Evolutionary conservation across 2,797 vertebrate genomes (phyloP).

Genomic region (Hipposideros larvatus): DNA sequence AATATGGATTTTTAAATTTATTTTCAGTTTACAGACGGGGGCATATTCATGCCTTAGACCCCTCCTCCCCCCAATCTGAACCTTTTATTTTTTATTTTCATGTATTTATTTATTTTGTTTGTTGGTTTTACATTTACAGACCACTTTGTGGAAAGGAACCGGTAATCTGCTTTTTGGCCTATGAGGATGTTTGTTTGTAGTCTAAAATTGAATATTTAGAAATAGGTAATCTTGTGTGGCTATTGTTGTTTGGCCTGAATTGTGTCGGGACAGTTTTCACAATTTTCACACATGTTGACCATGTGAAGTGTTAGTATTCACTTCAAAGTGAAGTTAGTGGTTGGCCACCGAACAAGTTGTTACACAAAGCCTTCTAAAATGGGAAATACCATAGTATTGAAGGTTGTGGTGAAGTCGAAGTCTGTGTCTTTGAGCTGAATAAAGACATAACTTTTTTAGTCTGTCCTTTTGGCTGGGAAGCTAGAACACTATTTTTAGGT

Average conservation of each 20-base stretch:
- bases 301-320: constrained; percentile 25
- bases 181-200: constrained; percentile 13
- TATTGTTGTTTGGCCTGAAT: constrained; percentile 50
- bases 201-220: constrained; percentile 40
- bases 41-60: not conserved
- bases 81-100: not conserved
- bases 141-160: constrained; percentile 48
- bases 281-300: constrained; percentile 22
- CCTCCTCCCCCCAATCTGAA: not conserved
- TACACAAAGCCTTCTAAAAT: constrained; percentile 45
- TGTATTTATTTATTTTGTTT: not conserved
- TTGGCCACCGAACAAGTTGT: constrained; percentile 57
- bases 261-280: constrained; percentile 15
- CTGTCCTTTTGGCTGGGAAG: constrained; percentile 69
- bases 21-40: constrained; percentile 39
- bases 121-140: not conserved
- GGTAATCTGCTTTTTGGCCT: not conserved
- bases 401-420: constrained; percentile 53
- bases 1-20: constrained; percentile 48
- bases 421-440: constrained; percentile 62
- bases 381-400: constrained; percentile 40
- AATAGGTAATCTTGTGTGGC: constrained; percentile 20
- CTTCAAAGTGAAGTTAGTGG: constrained; percentile 61
- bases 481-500: constrained; percentile 74
- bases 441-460: constrained; percentile 68